These are phyloP conservation scores for Boloria euphrosyne DNA, from an alignment of 2,888 invertebrate genomes.

Conservation along the genomic window DNA sequence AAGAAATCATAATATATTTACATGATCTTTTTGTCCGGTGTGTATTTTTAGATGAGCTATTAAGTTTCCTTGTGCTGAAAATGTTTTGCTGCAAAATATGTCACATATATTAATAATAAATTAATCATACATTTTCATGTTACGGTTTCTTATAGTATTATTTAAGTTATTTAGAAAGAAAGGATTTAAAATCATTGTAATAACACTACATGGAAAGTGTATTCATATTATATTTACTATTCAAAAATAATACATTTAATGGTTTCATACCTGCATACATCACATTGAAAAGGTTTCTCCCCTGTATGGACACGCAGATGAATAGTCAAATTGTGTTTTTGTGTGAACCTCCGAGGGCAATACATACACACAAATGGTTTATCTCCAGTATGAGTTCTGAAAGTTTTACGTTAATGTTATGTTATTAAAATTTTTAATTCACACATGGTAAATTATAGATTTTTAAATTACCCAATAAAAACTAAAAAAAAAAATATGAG, in stretches of 20 bases:
- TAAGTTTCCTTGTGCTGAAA: conserved; percentile 83
- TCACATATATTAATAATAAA: neutral
- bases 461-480: too few species aligned
- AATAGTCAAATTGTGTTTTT: conserved; percentile 84
- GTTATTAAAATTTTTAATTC: too few species aligned
- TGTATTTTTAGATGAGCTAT: conserved; percentile 85
- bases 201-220: too few species aligned
- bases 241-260: neutral
- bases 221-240: too few species aligned
- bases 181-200: too few species aligned
- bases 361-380: conserved; percentile 82
- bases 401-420: conserved; percentile 24
- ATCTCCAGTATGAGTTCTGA: conserved; percentile 83
- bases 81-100: conserved; percentile 75
- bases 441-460: conserved; percentile 28
- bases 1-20: conserved; percentile 46
- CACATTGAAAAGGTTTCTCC: conserved; percentile 84
- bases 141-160: neutral
- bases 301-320: conserved; percentile 83
- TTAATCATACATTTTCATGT: neutral
- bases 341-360: conserved; percentile 82
- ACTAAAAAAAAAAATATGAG: too few species aligned
- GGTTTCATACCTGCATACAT: conserved; percentile 76
- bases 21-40: conserved; percentile 83
- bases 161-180: too few species aligned